Base-by-base conservation (phyloP, 2,113 vertebrate genomes). In the Ciconia stormi region DNA sequence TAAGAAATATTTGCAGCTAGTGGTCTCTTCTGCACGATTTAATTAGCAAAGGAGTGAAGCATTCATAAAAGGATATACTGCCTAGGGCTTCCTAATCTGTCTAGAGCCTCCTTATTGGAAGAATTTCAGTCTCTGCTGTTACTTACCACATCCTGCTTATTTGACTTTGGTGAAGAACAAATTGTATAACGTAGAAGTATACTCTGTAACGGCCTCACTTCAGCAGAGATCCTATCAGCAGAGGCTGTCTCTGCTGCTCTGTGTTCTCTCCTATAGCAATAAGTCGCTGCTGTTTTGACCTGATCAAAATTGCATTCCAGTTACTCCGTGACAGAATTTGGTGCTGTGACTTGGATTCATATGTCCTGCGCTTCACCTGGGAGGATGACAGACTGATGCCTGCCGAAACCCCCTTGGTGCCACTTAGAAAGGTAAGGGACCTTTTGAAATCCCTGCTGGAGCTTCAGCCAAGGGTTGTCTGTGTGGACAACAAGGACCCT, bases 291-390 rank as follows among this genome's bases (percentile, higher is more conserved):
- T 47, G 30, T 49, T 78, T 18, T 66, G 11, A 82, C n/a, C 70
- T 42, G 25, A 52, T 71, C 38, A 65, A 76, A 82, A 63, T 52
- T 76, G 55, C 42, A 27, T 86, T 86, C 25, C 49, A 56, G 49
- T 46, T 80, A 63, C 7, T 50, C 74, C 1, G 0, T 0, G 3
- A 47, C 30, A 90, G 50, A 46, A 53, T 47, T 46, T 58, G 62
- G 49, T 70, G 56, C 62, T 3, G 1, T 65, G 55, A 69, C 25
- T 70, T 82, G 34, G 56, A 59, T 71, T 82, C 12, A 5, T 2
- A 0, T 0, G 1, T 71, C n/a, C 44, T 59, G 13, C 30, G 13
- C 30, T 59, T 72, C 1, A 1, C 26, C 46, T 59, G 49, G 9
- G 40, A 93, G 55, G 44, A 90, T 46, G 2, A 2, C 46, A 71